Base-by-base conservation (phyloP, 2,888 invertebrate species). In the Pachliopta kotzebuea region DNA sequence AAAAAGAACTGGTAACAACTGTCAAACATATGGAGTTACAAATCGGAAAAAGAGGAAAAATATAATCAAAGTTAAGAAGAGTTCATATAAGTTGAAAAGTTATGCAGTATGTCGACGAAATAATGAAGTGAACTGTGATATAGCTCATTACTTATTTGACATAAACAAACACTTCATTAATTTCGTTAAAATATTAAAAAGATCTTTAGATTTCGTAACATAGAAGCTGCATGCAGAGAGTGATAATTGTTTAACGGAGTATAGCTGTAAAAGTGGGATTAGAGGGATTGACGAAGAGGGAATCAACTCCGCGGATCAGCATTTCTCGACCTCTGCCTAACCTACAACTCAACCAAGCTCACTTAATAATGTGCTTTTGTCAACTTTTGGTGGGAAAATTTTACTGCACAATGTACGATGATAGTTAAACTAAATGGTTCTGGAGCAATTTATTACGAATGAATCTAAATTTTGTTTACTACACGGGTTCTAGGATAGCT, bases 161-260 rank as follows among this genome's bases (percentile, higher is more conserved):
- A 20, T 50, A 67, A 52, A 69, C 58, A 67, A 56, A 65, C 67
- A 70, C 65, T 80, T 79, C 79, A 85, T 76, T 70, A 79, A 76
- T 79, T 86, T 83, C 77, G 73, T 71, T 70, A 75, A 73, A 74
- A 72, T 72, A 70, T 76, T 77, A 84, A 77, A 83, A 78, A 84
- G 80, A 80, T 50, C 76, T 7, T 52, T 52, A 21, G 50, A 52
- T 11, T 52, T 77, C 84, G 84, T 83, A 84, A 83, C 83, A 84
- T 81, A 85, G 84, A 90, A 91, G 91, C 91, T 73, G 79, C 91
- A 91, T 91, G 91, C 91, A 86, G 76, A 89, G 88, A 84, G 84
- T 89, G 78, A 84, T 81, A 81, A 76, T 84, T 81, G 85, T 80
- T 80, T 81, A 76, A 84, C 79, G 82, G 82, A 89, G 86, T 91